Evolutionary conservation across 2,888 invertebrate species (phyloP), one percentile per base, ranked within the genome.

Genomic region (Miltochrista miniata): DNA sequence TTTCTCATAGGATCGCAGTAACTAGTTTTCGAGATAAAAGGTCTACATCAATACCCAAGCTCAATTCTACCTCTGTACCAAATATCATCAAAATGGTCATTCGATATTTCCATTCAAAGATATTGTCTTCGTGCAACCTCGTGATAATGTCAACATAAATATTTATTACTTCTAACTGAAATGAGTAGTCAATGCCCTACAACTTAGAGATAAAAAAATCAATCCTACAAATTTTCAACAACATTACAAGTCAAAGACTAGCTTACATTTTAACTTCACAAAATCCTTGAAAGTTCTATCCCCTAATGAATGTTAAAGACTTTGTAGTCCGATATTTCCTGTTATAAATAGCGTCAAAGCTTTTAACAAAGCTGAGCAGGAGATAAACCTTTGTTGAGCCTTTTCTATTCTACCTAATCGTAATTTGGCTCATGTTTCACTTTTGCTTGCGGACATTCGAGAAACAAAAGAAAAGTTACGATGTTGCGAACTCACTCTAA

Each of bases 401-500:
- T 78, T 70, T 72, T 68, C 64, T 78, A 76, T 79, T 79, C 72
- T 36, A 70, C 69, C 58, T 74, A 74, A 76, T 74, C 68, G 70
- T 67, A 70, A 69, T 70, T 54, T 55, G 41, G 54, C 40, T 66
- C 54, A 52, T 54, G 59, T 71, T 64, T 61, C 63, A 72, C 72
- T 69, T 76, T 74, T 79, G 75, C 75, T 72, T 62, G 60, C 57
- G 55, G 72, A 76, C 70, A 76, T 71, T 64, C 64, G 45, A 61
- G 64, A 70, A 81, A 88, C 83, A 87, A 87, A 81, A 74, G 75
- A 60, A 81, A 85, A 85, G 81, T 84, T 83, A 82, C 82, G 81
- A 34, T 85, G 83, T 84, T 82, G 72, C 82, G 68, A 87, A 81
- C 87, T 85, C 81, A 73, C 77, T 87, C 76, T 87, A 87, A 89